A percentile compares a stretch with the other conserved stretches of the same genome.
These are phyloP conservation scores for Aquatica leii DNA, from an alignment of 2,888 invertebrate species.

Conservation along the genomic window DNA sequence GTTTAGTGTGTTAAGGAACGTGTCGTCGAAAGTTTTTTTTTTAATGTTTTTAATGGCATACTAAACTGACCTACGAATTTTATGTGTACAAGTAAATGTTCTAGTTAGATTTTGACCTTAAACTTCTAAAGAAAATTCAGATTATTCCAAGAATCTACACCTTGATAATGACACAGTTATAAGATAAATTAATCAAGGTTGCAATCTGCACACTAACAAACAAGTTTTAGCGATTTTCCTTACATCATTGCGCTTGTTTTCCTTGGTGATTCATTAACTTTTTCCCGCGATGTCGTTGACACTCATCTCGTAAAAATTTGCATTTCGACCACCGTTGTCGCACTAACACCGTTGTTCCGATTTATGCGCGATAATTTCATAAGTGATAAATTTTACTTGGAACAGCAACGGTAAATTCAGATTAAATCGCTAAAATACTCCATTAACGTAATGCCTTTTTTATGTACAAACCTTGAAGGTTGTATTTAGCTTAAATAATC, in stretches of 20 bases:
- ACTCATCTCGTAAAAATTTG: slow-evolving; percentile 39
- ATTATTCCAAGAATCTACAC: slow-evolving; percentile 23
- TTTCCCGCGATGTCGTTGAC: slow-evolving; percentile 51
- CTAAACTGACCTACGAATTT: slow-evolving; percentile 35
- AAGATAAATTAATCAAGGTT: slow-evolving; percentile 51
- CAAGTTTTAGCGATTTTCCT: slow-evolving; percentile 39
- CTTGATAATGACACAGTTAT: slow-evolving; percentile 51
- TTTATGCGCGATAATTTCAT: slow-evolving; percentile 30
- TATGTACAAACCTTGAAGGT: too few relatives aligned
- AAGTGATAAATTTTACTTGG: slow-evolving; percentile 34
- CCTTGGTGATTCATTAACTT: slow-evolving; percentile 55
- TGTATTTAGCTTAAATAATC: too few relatives aligned
- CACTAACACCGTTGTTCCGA: slow-evolving; percentile 31
- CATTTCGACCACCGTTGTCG: slow-evolving; percentile 14
- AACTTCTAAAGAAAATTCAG: slow-evolving; percentile 10
- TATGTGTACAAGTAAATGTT: background rate
- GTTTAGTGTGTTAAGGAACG: slow-evolving; percentile 36
- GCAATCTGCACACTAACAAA: slow-evolving; percentile 33
- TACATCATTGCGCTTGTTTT: slow-evolving; percentile 52
- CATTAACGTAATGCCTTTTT: background rate
- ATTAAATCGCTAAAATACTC: slow-evolving; percentile 27
- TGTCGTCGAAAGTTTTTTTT: slow-evolving; percentile 30
- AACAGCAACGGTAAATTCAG: slow-evolving; percentile 45
- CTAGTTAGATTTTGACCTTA: background rate
- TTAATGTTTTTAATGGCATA: slow-evolving; percentile 27